A percentile compares a stretch with the other conserved stretches of the same genome.
Conservation (phyloP, 2,797 vertebrate species). For the Eulemur rubriventer region DNA sequence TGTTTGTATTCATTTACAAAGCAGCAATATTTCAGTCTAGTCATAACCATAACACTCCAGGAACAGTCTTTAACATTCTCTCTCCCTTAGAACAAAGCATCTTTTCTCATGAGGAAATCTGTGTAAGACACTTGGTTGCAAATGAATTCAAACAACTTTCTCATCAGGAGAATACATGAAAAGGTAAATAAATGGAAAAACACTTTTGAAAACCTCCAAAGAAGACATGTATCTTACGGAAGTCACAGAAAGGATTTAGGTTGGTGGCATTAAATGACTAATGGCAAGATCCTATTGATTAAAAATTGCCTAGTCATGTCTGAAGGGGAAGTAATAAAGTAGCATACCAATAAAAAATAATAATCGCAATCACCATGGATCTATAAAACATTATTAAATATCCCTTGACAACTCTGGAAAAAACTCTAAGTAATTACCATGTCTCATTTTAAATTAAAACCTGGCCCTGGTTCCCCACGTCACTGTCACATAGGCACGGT, state of each 20-base stretch:
- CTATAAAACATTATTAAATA: slow-evolving; percentile 69
- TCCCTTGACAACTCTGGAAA: slow-evolving; percentile 58
- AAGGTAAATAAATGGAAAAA: slow-evolving; percentile 30
- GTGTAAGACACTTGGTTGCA: slow-evolving; percentile 34
- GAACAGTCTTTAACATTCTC: slow-evolving; percentile 21
- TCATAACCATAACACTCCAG: slow-evolving; percentile 5
- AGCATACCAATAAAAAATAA: slow-evolving; percentile 57
- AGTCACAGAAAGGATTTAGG: not conserved
- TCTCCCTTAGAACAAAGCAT: not conserved
- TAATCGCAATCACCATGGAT: slow-evolving; percentile 41
- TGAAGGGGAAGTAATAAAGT: slow-evolving; percentile 60
- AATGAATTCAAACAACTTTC: slow-evolving; percentile 22
- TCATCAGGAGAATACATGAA: not conserved
- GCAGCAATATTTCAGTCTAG: slow-evolving; percentile 19
- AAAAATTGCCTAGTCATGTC: slow-evolving; percentile 46
- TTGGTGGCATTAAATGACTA: slow-evolving; percentile 30
- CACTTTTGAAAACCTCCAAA: not conserved
- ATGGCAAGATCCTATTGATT: not conserved
- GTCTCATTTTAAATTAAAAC: slow-evolving; percentile 68
- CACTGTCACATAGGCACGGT: not conserved
- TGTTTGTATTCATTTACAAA: slow-evolving; percentile 33
- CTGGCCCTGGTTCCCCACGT: not conserved
- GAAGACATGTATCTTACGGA: not conserved
- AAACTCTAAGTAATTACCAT: slow-evolving; percentile 56
- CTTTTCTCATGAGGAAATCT: slow-evolving; percentile 29